Percentiles rank a stretch among this genome's conserved stretches.
Conservation (phyloP, 1,140 invertebrate species). For the Pteromalus puparum region DNA sequence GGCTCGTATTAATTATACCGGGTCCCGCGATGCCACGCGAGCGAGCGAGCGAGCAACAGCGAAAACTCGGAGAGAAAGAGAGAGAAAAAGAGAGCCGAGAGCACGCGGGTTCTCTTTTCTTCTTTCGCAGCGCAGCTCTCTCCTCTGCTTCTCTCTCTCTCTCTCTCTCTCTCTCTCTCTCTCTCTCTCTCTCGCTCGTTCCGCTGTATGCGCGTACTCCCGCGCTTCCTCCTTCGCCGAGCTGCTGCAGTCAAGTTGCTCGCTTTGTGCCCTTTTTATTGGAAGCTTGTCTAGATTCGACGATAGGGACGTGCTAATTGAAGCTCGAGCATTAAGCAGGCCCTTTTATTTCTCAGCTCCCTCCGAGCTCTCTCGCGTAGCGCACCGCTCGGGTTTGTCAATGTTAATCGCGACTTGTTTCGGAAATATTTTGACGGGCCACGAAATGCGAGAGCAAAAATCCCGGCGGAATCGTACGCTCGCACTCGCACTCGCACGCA, state of each 20-base stretch:
- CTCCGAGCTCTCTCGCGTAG: no score
- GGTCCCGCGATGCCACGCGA: constrained; percentile 64
- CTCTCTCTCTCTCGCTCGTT: constrained; percentile 25
- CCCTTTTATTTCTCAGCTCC: background rate
- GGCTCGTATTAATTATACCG: constrained; percentile 74
- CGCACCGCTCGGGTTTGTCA: no score
- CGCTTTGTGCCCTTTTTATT: background rate
- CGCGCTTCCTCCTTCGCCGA: constrained; percentile 39
- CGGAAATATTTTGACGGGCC: constrained; percentile 31
- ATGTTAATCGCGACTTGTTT: constrained; percentile 47
- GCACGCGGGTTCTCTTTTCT: background rate
- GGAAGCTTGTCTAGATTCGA: constrained; percentile 25
- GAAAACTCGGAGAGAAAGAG: constrained; percentile 29
- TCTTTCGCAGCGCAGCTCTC: background rate
- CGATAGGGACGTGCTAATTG: constrained; percentile 31
- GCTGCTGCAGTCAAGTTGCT: constrained; percentile 1
- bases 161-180: background rate
- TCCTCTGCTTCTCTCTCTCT: background rate
- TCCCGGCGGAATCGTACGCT: constrained; percentile 22
- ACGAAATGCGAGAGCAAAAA: constrained; percentile 24
- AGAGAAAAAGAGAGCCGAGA: background rate
- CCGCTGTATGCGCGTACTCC: constrained; percentile 25
- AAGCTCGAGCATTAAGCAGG: constrained; percentile 22
- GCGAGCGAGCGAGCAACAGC: constrained; percentile 64
- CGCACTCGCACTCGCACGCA: background rate